Base-by-base conservation (phyloP, 2,797 vertebrate genomes). In the Sebastes minor region DNA sequence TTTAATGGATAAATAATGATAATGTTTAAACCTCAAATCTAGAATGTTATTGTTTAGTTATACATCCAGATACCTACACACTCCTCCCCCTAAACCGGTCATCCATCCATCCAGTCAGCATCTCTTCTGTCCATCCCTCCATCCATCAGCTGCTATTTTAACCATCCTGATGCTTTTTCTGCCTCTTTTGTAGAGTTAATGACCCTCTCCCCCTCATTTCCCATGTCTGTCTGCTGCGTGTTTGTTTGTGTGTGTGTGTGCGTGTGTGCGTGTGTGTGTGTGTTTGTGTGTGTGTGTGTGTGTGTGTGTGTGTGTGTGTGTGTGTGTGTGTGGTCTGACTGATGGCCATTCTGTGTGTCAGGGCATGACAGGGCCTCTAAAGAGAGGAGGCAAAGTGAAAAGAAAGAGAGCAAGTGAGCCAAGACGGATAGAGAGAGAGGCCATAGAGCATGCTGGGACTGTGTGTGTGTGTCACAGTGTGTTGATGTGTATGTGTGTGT, bases 201-300 rank as follows among this genome's bases (percentile, higher is more conserved):
- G 83, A 85, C 83, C 74, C 32, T 76, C 78, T 88, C 87, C 91
- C 88, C 88, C 85, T 87, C 76, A 42, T 87, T 92, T 88, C 87
- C 81, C 86, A 75, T 87, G 89, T 92, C 64, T 84, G 74, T 69
- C 56, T 72, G 35, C 35, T 25, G 33, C 61, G 30, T 49, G 66
- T 32, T 38, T 49, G 46, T 62, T 49, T 63, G 14, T 70, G 27
- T 57, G 71, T 61, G 46, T 67, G 23, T 65, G 38, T 59, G 65
- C 59, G 70, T 75, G 62, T 35, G 20, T 49, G 27, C 71, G 33
- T 33, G 71, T 78, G 33, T 67, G 66, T 71, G 60, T 32, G 63
- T 69, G 62, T 61, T 66, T 82, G 33, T 75, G 68, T 76, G 72
- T 10, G 8, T 32, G 30, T 49, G 66, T 32, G 49, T 49, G 46